Conservation (phyloP, 2,797 vertebrate species). For the Bucorvus abyssinicus region DNA sequence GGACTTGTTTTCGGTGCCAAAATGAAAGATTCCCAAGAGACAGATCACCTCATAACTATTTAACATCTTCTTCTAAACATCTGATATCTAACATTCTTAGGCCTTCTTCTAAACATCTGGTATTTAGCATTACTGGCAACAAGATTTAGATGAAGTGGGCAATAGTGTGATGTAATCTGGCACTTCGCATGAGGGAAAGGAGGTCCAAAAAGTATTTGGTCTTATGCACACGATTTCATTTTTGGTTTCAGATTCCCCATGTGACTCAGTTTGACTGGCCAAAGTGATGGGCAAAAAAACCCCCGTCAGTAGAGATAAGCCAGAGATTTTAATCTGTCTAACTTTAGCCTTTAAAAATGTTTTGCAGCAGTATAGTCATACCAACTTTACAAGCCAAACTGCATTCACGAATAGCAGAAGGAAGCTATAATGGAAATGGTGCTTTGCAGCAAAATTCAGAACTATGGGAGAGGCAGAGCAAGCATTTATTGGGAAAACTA, state of each 20-base stretch:
- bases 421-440: neutral
- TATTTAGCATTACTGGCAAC: neutral
- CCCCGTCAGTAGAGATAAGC: neutral
- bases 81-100: neutral
- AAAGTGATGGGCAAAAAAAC: neutral
- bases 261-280: neutral
- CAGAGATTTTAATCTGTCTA: neutral
- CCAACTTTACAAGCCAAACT: neutral
- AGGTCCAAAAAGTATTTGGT: neutral
- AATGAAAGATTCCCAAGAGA: neutral
- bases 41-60: neutral
- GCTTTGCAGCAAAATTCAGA: neutral
- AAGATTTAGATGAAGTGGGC: neutral
- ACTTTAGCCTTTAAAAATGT: neutral
- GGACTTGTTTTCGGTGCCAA: neutral
- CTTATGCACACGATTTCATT: neutral
- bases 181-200: neutral
- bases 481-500: neutral
- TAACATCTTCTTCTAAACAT: neutral
- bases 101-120: neutral
- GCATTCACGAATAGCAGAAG: neutral
- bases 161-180: neutral
- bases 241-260: neutral
- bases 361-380: neutral
- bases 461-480: neutral